Base-by-base conservation (phyloP, 2,888 invertebrate genomes). In the Cephonodes hylas region DNA sequence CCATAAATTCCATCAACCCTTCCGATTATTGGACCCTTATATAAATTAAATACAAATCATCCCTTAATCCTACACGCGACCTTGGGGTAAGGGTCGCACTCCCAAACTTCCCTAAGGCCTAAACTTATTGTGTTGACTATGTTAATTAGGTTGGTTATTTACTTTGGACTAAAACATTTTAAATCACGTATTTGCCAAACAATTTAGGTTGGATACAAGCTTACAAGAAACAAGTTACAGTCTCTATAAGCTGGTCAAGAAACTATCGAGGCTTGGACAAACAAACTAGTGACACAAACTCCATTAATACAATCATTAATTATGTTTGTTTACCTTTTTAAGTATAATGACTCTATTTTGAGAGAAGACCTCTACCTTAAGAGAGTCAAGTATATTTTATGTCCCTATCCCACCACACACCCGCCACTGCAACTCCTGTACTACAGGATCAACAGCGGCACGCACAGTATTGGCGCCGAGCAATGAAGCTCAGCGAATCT, bases 1-100 rank as follows among this genome's bases (percentile, higher is more conserved):
- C 18, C 25, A 53, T 18, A 53, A 53, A 53, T 53, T 31, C 31
- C 27, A 31, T 31, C 18, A 18, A 20, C 53, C 53, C 53, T 18
- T 10, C 31, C 25, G 31, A 31, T 18, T 53, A 53, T 53, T 53
- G 18, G 53, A n/a, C 53, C 31, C 31, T 53, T 53, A 31, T 18
- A 53, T 46, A 38, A 38, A 48, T 48, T 48, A 48, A 48, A 53
- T 53, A 53, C 27, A 53, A 31, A 53, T 53, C 53, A 53, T 53
- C 31, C 53, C 31, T 31, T 53, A 53, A 53, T 31, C 53, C 38
- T n/a, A 13, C 38, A 27, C 18, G 7, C 27, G 53, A 53, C 53
- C 31, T 53, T 53, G 53, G 53, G 27, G 15, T 18, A 18, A 10
- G 53, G 53, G 31, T 31, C 18, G 53, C n/a, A 27, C 10, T 27